Evolutionary conservation across 2,113 vertebrate species (phyloP), one percentile per base, ranked within the genome.

Genomic region (Cranoglanis bouderius): DNA sequence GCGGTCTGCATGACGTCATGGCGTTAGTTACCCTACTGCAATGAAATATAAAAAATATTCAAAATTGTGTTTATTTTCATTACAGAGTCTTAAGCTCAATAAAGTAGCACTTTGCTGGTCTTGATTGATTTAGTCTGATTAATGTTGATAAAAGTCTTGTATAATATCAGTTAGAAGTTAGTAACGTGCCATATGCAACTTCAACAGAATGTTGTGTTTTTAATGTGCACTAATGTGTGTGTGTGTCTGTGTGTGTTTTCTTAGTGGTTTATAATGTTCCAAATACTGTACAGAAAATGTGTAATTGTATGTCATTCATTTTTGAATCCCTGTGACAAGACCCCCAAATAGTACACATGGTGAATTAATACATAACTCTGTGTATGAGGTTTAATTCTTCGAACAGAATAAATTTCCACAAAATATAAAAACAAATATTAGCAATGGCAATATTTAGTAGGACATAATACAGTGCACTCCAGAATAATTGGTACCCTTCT

Each of bases 391-490:
- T 85, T 57, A 85, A 7, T 75, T 59, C 53, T 26, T 74, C 49
- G 8, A 38, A 72, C 65, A 38, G n/a, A 85, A 55, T 85, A 6
- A 40, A 75, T 53, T 29, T 57, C 12, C 53, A 77, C 55, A 86
- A 43, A 63, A 87, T 26, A n/a, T 55, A 35, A 63, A 49, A 26
- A 87, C 55, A 78, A 86, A 87, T n/a, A 63, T 49, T n/a, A 87
- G 38, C 43, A 77, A 75, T 61, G 35, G 1, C 55, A 77, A 77
- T 78, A 86, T 61, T 43, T 7, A 70, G 12, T 5, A 74, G 53
- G 49, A 85, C 4, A 74, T n/a, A 53, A 57, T 38, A 24, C 80
- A 82, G 32, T 82, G 32, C 53, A 16, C n/a, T 81, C 29, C 46
- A 81, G n/a, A 82, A 57, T 35, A 19, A 57, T 5, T 57, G 10